A percentile compares a stretch with the other conserved stretches of the same genome.
phyloP scores from a whole-genome alignment of 2,113 vertebrate genomes.

The Eurystomus gularis region DNA sequence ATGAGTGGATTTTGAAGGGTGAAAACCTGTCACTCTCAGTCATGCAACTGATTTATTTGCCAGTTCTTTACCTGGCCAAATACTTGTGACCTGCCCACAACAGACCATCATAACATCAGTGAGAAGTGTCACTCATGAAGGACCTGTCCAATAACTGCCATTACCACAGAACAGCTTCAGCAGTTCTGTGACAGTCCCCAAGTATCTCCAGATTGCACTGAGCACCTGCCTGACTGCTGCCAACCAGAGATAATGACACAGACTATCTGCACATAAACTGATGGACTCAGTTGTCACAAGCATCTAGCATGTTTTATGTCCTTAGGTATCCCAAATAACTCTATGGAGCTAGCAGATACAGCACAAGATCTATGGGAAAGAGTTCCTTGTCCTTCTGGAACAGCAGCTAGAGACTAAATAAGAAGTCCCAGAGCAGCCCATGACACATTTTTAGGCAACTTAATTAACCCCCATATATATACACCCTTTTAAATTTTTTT shows the following conservation, averaged over 20 bases:
- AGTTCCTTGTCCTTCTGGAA: background rate
- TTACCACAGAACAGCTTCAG: background rate
- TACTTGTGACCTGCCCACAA: background rate
- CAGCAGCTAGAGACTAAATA: background rate
- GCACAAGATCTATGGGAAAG: background rate
- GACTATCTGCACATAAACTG: background rate
- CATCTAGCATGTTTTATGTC: background rate
- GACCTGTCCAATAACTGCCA: background rate
- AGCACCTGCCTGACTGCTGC: background rate
- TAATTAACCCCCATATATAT: too few relatives aligned
- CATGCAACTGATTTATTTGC: background rate
- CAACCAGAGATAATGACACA: background rate
- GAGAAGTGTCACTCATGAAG: fast-evolving
- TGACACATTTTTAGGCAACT: background rate
- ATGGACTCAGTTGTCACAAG: background rate
- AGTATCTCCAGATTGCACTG: too few relatives aligned
- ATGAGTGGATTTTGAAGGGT: background rate
- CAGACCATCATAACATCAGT: background rate
- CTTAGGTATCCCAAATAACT: background rate
- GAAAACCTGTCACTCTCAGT: background rate
- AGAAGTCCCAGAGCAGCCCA: background rate
- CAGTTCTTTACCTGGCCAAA: background rate
- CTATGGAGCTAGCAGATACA: background rate
- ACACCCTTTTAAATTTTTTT: background rate
- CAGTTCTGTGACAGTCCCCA: background rate